Conservation (phyloP, 2,797 vertebrate species). For the Ficedula albicollis region DNA sequence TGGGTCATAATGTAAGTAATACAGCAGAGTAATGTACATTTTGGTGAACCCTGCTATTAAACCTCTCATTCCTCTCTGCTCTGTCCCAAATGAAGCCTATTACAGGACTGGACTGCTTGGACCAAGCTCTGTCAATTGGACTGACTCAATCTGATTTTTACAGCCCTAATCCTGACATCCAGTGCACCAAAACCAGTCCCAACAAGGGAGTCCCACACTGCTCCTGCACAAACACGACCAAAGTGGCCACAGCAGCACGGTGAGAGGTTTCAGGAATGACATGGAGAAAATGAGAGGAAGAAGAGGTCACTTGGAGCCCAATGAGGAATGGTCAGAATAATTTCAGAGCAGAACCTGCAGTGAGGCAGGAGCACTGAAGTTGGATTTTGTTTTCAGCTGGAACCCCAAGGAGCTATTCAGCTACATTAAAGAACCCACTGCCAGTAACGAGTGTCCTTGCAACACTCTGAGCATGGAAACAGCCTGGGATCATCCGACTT, state of each 20-base stretch:
- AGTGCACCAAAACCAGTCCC: neutral
- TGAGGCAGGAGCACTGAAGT: neutral
- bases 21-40: constrained; percentile 7
- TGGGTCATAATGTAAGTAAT: constrained; percentile 50
- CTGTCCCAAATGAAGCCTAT: neutral
- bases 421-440: fast-evolving
- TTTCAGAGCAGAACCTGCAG: neutral
- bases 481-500: neutral
- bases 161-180: neutral
- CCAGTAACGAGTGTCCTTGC: neutral
- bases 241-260: fast-evolving
- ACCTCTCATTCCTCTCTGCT: constrained; percentile 29
- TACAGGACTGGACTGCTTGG: neutral
- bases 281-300: fast-evolving
- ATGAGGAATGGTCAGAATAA: neutral
- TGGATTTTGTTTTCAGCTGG: neutral
- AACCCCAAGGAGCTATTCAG: neutral
- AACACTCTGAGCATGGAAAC: neutral
- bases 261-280: neutral
- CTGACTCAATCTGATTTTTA: neutral
- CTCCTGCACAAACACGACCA: neutral
- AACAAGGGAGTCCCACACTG: neutral
- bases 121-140: neutral
- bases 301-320: neutral
- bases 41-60: constrained; percentile 35